Conservation (phyloP, 2,113 vertebrate species). For the Desmodus rotundus region DNA sequence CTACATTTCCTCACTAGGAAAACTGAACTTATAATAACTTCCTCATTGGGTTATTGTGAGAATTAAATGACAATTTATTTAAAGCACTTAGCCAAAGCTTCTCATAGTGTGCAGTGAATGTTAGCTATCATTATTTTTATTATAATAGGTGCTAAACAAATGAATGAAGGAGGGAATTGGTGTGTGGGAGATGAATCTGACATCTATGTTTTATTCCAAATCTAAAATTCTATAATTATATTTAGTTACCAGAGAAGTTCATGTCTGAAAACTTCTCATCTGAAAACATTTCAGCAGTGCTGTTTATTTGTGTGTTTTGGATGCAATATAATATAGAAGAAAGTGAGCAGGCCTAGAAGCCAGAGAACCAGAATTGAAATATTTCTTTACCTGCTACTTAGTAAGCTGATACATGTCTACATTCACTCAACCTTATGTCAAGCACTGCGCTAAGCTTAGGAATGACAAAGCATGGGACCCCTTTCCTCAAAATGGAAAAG, state of each 20-base stretch:
- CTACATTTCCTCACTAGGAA: slow-evolving; percentile 16
- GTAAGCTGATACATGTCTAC: not conserved
- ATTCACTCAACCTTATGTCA: not conserved
- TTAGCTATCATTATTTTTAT: slow-evolving; percentile 45
- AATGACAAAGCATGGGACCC: not conserved
- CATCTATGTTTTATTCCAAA: not conserved
- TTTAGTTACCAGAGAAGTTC: slow-evolving; percentile 12
- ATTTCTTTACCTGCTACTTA: not conserved
- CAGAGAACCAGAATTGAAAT: not conserved
- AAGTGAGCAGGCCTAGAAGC: not conserved
- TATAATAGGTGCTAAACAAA: slow-evolving; percentile 8
- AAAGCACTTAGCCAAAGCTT: slow-evolving; percentile 19
- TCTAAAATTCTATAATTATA: slow-evolving; percentile 10
- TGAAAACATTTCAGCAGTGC: not conserved
- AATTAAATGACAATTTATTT: slow-evolving; percentile 37
- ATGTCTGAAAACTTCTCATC: not conserved
- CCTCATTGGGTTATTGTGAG: slow-evolving; percentile 35
- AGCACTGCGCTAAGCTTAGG: not conserved
- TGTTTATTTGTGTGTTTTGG: not conserved
- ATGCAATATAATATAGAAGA: not conserved
- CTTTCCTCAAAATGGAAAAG: not conserved
- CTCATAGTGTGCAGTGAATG: not conserved
- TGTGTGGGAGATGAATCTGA: slow-evolving; percentile 10
- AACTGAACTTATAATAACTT: slow-evolving; percentile 35
- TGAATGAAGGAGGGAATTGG: not conserved